Evolutionary conservation across 2,797 vertebrate genomes (phyloP), one percentile per base, ranked within the genome.

Genomic region (Myripristis murdjan): DNA sequence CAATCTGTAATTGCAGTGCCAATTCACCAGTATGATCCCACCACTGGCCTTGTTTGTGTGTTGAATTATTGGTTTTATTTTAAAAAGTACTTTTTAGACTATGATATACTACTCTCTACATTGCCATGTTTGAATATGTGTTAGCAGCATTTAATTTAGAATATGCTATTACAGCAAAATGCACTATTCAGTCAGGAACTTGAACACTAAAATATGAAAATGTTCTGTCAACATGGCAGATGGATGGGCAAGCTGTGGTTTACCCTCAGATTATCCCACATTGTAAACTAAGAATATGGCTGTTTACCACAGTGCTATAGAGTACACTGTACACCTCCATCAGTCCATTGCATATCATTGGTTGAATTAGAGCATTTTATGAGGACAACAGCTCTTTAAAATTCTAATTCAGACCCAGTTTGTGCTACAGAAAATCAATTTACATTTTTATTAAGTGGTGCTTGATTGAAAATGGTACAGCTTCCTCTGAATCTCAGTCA

Each of bases 361-460:
- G 67, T 59, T 64, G 33, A 26, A 73, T 52, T 81, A 43, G 63
- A 58, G n/a, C 58, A 51, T 78, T 82, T 48, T 16, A 24, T 63
- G 14, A 33, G 12, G 56, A 64, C 7, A 69, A 64, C 44, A 37
- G 22, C 71, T 71, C 51, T 72, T 88, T 81, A 33, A 79, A 70
- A 74, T 64, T 75, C 46, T 49, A 59, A 75, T 46, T 49, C 43
- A 48, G 55, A 2, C 51, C 28, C n/a, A 39, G 58, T 71, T 69
- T 79, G 43, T 43, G 72, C 68, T 54, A 76, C 54, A 66, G 57
- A 78, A 79, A 83, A 82, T 85, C 65, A 37, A 83, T 89, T 82
- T 81, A 70, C 72, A 84, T 81, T 75, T 84, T 80, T 79, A 88
- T 84, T 85, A 90, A 86, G 71, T 77, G 79, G 69, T 57, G 57